phyloP scores from a whole-genome alignment of 2,113 vertebrate species.

The Lathamus discolor region DNA sequence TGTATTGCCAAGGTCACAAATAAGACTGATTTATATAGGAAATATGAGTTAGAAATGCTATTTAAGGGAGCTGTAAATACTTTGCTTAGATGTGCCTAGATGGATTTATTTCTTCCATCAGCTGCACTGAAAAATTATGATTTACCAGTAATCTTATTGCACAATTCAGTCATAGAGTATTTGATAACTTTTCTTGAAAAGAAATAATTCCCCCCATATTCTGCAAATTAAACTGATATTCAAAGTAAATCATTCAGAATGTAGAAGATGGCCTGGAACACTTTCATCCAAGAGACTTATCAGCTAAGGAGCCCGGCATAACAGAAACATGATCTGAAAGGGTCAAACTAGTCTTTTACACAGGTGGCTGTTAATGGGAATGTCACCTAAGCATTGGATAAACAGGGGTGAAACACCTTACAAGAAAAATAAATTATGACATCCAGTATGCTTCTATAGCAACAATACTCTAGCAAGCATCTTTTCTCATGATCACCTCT shows the following conservation, averaged over 20 bases:
- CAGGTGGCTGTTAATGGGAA: neutral
- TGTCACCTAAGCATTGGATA: neutral
- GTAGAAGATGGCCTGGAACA: neutral
- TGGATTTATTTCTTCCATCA: conserved; percentile 56
- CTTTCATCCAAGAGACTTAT: neutral
- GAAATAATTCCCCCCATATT: neutral
- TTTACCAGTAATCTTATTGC: conserved; percentile 16
- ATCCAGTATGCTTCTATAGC: neutral
- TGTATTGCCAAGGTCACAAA: conserved; percentile 44
- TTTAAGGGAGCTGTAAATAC: conserved; percentile 40
- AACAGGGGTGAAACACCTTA: neutral
- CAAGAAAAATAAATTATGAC: neutral
- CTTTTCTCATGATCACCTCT: neutral
- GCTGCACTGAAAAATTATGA: conserved; percentile 16
- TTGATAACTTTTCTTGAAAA: conserved; percentile 26
- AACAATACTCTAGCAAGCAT: neutral
- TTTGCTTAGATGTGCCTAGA: conserved; percentile 4
- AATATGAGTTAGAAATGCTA: conserved; percentile 11
- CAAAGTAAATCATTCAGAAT: neutral
- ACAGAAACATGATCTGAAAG: neutral
- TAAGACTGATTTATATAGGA: conserved; percentile 35
- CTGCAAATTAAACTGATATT: conserved; percentile 8
- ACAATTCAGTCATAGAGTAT: neutral
- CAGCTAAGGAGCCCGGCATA: neutral
- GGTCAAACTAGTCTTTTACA: neutral